A percentile compares a stretch with the other conserved stretches of the same genome.
Evolutionary conservation across 2,113 vertebrate species (phyloP).

Genomic region (human): DNA sequence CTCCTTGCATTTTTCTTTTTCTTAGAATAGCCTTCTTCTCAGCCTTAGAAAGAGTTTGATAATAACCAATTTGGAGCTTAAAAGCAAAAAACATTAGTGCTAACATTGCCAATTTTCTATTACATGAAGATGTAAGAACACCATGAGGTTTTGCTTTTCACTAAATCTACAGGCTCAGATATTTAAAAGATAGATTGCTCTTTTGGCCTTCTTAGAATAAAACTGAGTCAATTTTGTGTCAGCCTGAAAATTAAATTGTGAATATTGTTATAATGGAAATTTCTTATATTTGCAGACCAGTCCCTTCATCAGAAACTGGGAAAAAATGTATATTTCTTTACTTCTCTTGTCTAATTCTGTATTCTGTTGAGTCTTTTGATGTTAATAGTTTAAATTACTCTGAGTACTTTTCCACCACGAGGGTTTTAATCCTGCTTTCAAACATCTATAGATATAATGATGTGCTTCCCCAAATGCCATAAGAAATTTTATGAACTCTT

Average conservation of each 20-base stretch:
- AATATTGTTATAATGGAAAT: conserved; percentile 53
- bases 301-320: conserved; percentile 10
- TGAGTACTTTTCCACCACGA: conserved; percentile 46
- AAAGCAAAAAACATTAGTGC: conserved; percentile 67
- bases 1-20: conserved; percentile 39
- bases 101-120: conserved; percentile 61
- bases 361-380: conserved; percentile 66
- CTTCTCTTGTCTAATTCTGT: conserved; percentile 58
- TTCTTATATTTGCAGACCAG: conserved; percentile 30
- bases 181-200: conserved; percentile 69
- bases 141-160: conserved; percentile 53
- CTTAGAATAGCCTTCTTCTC: conserved; percentile 44
- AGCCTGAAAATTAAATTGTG: conserved; percentile 60
- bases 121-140: conserved; percentile 55
- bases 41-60: conserved; percentile 50
- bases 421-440: conserved; percentile 54
- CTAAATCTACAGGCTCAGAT: conserved; percentile 40
- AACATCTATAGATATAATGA: conserved; percentile 48
- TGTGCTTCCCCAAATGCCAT: conserved; percentile 45
- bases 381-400: conserved; percentile 74
- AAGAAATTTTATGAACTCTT: conserved; percentile 75
- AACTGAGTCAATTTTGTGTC: conserved; percentile 66
- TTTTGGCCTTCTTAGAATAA: conserved; percentile 67
- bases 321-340: neutral
- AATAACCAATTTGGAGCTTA: conserved; percentile 68